Percentiles rank a stretch among this genome's conserved stretches.
These are phyloP conservation scores for Portunus trituberculatus DNA, from an alignment of 1,140 invertebrate species.

Conservation along the genomic window DNA sequence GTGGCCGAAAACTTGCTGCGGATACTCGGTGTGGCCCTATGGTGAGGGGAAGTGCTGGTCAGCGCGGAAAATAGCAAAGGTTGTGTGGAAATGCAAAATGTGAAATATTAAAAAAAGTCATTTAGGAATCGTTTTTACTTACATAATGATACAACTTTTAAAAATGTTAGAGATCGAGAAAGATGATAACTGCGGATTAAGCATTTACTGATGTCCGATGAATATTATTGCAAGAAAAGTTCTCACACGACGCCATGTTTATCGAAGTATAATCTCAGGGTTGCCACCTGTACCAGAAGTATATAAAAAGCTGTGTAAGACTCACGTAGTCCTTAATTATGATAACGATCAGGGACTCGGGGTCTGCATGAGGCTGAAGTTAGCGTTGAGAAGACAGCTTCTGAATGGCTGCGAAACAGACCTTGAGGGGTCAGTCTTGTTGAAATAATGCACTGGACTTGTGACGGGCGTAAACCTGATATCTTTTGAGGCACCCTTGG, in stretches of 20 bases:
- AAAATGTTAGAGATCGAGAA: too few species aligned
- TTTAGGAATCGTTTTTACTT: too few species aligned
- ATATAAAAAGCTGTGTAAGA: background rate
- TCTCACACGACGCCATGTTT: background rate
- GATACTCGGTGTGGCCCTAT: too few species aligned
- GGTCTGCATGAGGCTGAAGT: background rate
- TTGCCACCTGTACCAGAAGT: background rate
- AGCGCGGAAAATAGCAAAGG: too few species aligned
- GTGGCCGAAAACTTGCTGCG: too few species aligned
- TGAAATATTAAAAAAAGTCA: too few species aligned
- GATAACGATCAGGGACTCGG: background rate
- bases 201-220: background rate
- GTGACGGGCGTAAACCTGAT: slow-evolving; percentile 52
- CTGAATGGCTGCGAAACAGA: background rate
- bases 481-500: slow-evolving; percentile 54
- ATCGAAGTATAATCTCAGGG: background rate
- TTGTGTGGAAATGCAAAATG: too few species aligned
- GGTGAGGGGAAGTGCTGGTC: too few species aligned
- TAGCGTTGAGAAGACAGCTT: slow-evolving; percentile 3
- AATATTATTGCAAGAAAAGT: background rate
- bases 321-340: slow-evolving; percentile 1
- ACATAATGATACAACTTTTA: too few species aligned
- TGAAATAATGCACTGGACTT: slow-evolving; percentile 53
- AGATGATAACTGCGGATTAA: too few species aligned
- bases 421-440: slow-evolving; percentile 40